phyloP scores from a whole-genome alignment of 1,140 invertebrate species.

The Neotoxoptera formosana region DNA sequence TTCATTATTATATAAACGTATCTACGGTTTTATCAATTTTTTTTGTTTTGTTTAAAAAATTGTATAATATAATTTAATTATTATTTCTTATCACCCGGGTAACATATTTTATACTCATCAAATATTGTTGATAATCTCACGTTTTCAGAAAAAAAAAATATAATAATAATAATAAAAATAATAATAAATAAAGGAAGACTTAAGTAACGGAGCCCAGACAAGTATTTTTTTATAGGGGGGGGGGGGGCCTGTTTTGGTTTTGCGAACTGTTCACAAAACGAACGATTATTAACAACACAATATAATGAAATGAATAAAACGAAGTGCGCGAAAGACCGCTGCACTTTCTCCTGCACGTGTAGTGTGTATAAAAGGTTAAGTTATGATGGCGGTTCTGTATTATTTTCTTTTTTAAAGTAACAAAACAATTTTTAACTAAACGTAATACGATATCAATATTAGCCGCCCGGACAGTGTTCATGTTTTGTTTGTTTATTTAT shows the following conservation, averaged over 20 bases:
- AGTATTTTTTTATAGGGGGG: not conserved
- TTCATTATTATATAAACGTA: constrained; percentile 54
- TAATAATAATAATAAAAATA: constrained; percentile 33
- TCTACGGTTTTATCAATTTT: constrained; percentile 35
- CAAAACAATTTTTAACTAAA: not conserved
- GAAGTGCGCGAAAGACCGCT: not conserved
- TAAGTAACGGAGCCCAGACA: constrained; percentile 41
- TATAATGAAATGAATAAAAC: not conserved
- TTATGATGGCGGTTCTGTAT: constrained; percentile 8
- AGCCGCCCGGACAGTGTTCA: constrained; percentile 27
- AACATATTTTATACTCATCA: constrained; percentile 34
- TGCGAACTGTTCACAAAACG: not conserved
- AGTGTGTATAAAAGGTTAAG: not conserved
- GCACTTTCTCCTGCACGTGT: not conserved
- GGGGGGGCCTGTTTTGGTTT: not conserved
- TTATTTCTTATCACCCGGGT: constrained; percentile 53
- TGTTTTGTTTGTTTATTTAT: not conserved
- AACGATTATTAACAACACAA: not conserved
- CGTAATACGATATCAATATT: not conserved
- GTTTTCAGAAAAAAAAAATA: constrained; percentile 12
- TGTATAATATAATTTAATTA: constrained; percentile 1
- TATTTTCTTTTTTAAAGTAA: not conserved
- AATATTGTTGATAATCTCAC: constrained; percentile 22
- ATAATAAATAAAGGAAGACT: constrained; percentile 54
- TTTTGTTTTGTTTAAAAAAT: not conserved